A percentile compares a stretch with the other conserved stretches of the same genome.
Conservation (phyloP, 2,113 vertebrate species). For the Benitochromis conjunctus region DNA sequence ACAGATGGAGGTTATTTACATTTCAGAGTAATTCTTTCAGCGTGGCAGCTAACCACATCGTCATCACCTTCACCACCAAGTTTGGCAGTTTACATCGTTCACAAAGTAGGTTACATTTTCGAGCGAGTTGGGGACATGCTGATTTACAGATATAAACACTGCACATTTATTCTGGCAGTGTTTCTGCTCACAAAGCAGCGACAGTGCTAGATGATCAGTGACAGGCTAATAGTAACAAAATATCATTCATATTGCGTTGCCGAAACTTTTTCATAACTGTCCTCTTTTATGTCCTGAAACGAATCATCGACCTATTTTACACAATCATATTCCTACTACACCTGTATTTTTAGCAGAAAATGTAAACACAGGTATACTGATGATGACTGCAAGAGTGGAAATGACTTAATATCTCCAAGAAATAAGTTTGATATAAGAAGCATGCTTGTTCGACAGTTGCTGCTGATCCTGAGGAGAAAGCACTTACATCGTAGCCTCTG, state of each 20-base stretch:
- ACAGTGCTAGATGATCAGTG: not conserved
- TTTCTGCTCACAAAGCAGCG: not conserved
- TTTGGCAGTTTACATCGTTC: not conserved
- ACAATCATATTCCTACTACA: not conserved
- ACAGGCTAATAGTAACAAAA: not conserved
- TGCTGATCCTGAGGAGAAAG: not conserved
- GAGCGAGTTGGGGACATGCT: not conserved
- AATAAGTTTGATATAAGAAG: not conserved
- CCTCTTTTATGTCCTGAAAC: not conserved
- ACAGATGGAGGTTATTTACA: not conserved
- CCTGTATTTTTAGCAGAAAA: not conserved
- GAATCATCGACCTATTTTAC: not conserved
- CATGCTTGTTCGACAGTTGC: not conserved
- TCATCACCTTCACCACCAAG: not conserved
- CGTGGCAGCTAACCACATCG: not conserved
- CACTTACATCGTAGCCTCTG: constrained; percentile 90
- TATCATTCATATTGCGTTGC: not conserved
- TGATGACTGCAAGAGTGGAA: not conserved
- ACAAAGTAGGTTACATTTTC: not conserved
- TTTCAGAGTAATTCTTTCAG: not conserved
- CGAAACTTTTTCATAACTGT: not conserved
- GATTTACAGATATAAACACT: not conserved
- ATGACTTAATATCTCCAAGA: not conserved
- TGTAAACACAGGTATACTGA: not conserved
- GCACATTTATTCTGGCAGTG: not conserved